Evolutionary conservation across 2,113 vertebrate genomes (phyloP).

Genomic region (Falcunculus frontatus): DNA sequence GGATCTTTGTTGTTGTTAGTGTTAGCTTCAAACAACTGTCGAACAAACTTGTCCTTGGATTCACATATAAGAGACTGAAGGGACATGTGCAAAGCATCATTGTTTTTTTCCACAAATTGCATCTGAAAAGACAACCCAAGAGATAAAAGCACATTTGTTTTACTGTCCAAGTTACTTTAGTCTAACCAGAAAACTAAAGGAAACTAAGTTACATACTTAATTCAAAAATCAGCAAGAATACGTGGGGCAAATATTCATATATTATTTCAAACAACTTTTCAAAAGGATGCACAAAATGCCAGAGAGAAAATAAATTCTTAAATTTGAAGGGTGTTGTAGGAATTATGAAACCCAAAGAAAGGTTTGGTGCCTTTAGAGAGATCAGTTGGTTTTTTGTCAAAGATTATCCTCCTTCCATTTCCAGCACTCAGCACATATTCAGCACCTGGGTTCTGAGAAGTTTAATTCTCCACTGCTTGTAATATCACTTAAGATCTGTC

Average conservation of each 20-base stretch:
- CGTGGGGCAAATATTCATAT: not conserved
- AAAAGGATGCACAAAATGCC: not conserved
- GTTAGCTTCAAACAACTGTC: slow-evolving; percentile 86
- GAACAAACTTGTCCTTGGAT: slow-evolving; percentile 91
- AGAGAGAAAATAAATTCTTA: not conserved
- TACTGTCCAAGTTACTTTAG: not conserved
- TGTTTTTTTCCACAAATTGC: slow-evolving; percentile 98
- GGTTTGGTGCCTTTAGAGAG: not conserved
- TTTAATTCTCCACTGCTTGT: not conserved
- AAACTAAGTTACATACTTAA: not conserved
- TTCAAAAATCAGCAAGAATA: not conserved
- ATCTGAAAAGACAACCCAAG: slow-evolving; percentile 72
- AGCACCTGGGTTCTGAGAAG: not conserved
- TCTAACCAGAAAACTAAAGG: not conserved
- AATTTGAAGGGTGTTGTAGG: not conserved
- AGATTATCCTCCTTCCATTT: not conserved
- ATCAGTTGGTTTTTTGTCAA: not conserved
- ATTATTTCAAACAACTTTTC: not conserved
- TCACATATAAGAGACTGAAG: slow-evolving; percentile 92
- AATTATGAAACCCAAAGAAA: not conserved
- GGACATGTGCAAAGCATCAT: slow-evolving; percentile 97
- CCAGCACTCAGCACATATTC: not conserved
- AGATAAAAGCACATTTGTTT: not conserved
- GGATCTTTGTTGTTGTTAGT: slow-evolving; percentile 86
- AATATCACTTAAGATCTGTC: not conserved